Base-by-base conservation (phyloP, 2,888 invertebrate genomes). In the Pollenia angustigena region DNA sequence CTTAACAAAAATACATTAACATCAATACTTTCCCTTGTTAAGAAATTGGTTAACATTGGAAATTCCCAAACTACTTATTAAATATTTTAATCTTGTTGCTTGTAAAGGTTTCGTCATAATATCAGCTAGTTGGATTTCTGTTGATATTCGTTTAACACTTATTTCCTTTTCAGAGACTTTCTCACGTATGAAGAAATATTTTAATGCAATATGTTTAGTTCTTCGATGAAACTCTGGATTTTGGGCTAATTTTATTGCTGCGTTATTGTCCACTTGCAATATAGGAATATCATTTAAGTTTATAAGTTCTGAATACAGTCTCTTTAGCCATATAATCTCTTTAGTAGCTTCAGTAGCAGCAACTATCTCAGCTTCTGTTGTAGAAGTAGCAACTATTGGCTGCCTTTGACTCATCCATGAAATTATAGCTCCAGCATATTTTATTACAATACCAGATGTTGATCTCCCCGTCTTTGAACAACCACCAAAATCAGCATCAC, bases 401-500 rank as follows among this genome's bases (percentile, higher is more conserved):
- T 92, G 90, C n/a, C 89, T 71, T 68, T 90, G 87, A 72, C 90
- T 91, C 69, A 90, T n/a, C 68, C 32, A 78, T 9, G 58, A 54
- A n/a, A 78, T 68, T 23, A 11, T 11, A 18, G 18, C 68, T 23
- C 68, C 58, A 60, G 58, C 48, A 56, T 32, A 79, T 50, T 79
- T 68, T 16, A 68, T 32, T n/a, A 79, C 16, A 9, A 79, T n/a
- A 18, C 58, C 68, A 10, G 78, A 66, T 48, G 78, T 78, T 44
- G 76, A 91, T 16, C 91, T 87, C 7, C 91, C 89, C 23, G 90
- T 90, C 32, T 80, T 88, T 42, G 69, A 44, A 44, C 90, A 90
- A 8, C 90, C 90, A 60, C 90, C 91, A 84, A 90, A 92, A 87
- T 93, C 54, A 7, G 76, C 56, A 18, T 18, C 18, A 18, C 18